phyloP scores from a whole-genome alignment of 1,140 invertebrate genomes.

The Zaprionus africanus region DNA sequence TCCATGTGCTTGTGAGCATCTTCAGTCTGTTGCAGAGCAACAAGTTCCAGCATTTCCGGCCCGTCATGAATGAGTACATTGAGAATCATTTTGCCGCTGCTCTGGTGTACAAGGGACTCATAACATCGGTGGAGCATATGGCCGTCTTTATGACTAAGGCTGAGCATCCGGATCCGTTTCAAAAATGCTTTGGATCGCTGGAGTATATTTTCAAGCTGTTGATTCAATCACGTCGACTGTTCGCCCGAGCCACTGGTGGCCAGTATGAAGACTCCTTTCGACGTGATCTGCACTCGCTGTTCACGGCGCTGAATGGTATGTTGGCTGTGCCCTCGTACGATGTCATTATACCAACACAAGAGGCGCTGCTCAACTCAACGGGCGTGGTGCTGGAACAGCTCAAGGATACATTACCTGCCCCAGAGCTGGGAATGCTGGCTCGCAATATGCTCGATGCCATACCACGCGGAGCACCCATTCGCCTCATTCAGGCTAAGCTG shows the following conservation, averaged over 20 bases:
- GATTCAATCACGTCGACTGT: constrained; percentile 95
- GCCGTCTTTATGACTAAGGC: constrained; percentile 93
- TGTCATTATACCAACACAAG: constrained; percentile 91
- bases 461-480: constrained; percentile 87
- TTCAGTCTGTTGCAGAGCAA: constrained; percentile 95
- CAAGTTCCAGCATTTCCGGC: constrained; percentile 97
- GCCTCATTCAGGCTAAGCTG: constrained; percentile 90
- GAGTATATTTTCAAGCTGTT: constrained; percentile 98
- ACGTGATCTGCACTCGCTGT: constrained; percentile 90
- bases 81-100: constrained; percentile 97
- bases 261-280: constrained; percentile 94
- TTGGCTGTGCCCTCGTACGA: constrained; percentile 89
- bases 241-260: constrained; percentile 94
- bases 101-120: constrained; percentile 95
- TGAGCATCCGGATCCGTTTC: constrained; percentile 94
- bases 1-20: constrained; percentile 93
- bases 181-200: constrained; percentile 95
- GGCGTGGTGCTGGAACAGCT: constrained; percentile 87
- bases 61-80: constrained; percentile 98
- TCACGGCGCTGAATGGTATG: constrained; percentile 91
- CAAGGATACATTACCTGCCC: constrained; percentile 87
- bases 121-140: constrained; percentile 95
- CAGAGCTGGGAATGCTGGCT: constrained; percentile 89
- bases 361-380: constrained; percentile 84
- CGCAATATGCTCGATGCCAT: constrained; percentile 89